Evolutionary conservation across 2,797 vertebrate species (phyloP), one percentile per base, ranked within the genome.

Genomic region (Hafferia zeledoni): DNA sequence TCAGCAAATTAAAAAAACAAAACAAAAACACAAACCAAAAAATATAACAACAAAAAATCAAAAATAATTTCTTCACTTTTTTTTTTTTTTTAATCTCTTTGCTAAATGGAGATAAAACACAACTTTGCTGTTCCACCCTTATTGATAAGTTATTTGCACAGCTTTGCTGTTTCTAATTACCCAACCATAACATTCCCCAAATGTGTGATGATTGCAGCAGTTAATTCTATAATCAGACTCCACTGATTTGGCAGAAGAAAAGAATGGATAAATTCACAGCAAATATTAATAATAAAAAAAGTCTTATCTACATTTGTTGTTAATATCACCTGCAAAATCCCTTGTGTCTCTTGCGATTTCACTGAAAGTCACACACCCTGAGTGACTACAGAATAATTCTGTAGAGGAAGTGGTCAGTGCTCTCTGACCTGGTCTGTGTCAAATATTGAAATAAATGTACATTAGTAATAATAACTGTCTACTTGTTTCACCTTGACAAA

Each of bases 391-490:
- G 17, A 85, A 65, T 10, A 30, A 44, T 81, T 86, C 64, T 71
- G 27, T 55, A 41, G 56, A 70, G 15, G 44, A 82, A 87, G 72
- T n/a, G 61, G 52, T 82, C 41, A 52, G 16, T 67, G 63, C 6
- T 79, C 63, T 89, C 24, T 85, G 90, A 83, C 71, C 52, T 76
- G 74, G 68, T 15, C 49, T 25, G 27, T 82, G 60, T 89, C 81
- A 95, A 77, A 84, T 70, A 87, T 23, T 57, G 68, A 95, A 93
- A 79, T 4, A 84, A 92, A 89, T 64, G 10, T 57, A 64, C 41
- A 61, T 83, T 82, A 82, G 27, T 31, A 87, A 79, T 64, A 74
- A 87, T 85, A 89, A 76, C 52, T 90, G n/a, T 85, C 78, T 89
- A 64, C 23, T 76, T 4, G 0, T 89, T 92, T 94, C 64, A 94